Conservation (phyloP, 2,113 vertebrate genomes). For the Anser cygnoides region DNA sequence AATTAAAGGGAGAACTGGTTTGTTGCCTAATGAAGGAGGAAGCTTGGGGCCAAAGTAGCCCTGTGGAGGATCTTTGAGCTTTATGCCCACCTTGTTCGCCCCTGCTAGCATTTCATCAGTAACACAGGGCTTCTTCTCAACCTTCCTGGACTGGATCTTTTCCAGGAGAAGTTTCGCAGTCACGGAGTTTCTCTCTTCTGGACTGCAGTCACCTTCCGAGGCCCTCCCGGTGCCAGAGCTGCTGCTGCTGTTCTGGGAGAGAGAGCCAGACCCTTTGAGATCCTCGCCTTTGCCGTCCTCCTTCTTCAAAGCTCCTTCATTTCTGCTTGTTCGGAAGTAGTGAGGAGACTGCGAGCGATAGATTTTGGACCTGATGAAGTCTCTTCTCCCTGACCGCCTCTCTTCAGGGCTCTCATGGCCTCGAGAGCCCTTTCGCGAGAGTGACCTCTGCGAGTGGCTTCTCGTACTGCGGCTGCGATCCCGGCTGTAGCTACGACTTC, state of each 20-base stretch:
- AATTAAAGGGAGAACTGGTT: slow-evolving; percentile 91
- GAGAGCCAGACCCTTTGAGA: slow-evolving; percentile 63
- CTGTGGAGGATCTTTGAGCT: slow-evolving; percentile 96
- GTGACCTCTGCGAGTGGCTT: slow-evolving; percentile 89
- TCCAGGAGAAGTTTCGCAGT: slow-evolving; percentile 94
- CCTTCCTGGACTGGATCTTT: slow-evolving; percentile 90
- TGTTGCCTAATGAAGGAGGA: slow-evolving; percentile 90
- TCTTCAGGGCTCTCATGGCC: slow-evolving; percentile 83
- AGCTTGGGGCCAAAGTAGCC: slow-evolving; percentile 98
- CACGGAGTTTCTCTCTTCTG: slow-evolving; percentile 88
- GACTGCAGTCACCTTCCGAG: slow-evolving; percentile 77
- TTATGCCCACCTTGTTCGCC: slow-evolving; percentile 85
- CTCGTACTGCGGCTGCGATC: slow-evolving; percentile 84
- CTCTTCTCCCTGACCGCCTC: slow-evolving; percentile 78
- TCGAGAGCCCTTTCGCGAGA: slow-evolving; percentile 79
- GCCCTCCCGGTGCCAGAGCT: slow-evolving; percentile 45
- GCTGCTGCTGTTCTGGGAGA: slow-evolving; percentile 69
- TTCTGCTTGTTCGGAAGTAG: slow-evolving; percentile 74
- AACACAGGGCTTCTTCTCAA: slow-evolving; percentile 75
- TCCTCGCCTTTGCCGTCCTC: slow-evolving; percentile 77
- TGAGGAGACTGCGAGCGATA: slow-evolving; percentile 96
- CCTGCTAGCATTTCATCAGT: slow-evolving; percentile 76
- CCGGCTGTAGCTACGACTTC: slow-evolving; percentile 89
- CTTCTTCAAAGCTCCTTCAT: slow-evolving; percentile 71
- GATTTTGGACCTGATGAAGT: slow-evolving; percentile 94